Base-by-base conservation (phyloP, 2,888 invertebrate genomes). In the Spilosoma lubricipeda region DNA sequence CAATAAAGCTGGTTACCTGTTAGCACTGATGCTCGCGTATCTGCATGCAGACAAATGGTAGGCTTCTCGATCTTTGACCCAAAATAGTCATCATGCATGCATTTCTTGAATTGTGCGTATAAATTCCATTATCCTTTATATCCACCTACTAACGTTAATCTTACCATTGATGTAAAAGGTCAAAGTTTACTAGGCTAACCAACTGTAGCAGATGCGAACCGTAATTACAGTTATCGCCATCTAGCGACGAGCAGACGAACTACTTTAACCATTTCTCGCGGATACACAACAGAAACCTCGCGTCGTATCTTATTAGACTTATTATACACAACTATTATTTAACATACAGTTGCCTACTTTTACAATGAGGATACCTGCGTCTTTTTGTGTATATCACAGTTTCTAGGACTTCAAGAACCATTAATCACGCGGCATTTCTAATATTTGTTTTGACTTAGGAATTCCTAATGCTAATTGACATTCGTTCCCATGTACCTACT, bases 1-100 rank as follows among this genome's bases (percentile, higher is more conserved):
- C 93, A 95, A 94, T 95, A 92, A 92, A 89, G 87, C 90, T 88
- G 89, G 90, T 90, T 91, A 91, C 90, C 90, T 94, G 92, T 93
- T 92, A 91, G 91, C 90, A 86, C 91, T 88, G 84, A 84, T 84
- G 87, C 79, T 81, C 83, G 80, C 45, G 78, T 82, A 85, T 76
- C 87, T 88, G 87, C 85, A 86, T 83, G 86, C 85, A 85, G 88
- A 94, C 93, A 93, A 94, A 94, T 94, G 93, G 91, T 91, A 90
- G 90, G 85, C 82, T 79, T 81, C 78, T 80, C 90, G 90, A 91
- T 88, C 92, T 89, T 84, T 92, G 91, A 93, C 92, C 93, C 85
- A 75, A 82, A 86, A 84, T 86, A 88, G 87, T 88, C 90, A 89
- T 88, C 85, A 80, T 85, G 85, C 82, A 87, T 86, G 87, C 86